phyloP scores from a whole-genome alignment of 2,888 invertebrate species.

The Toxonevra muliebris region DNA sequence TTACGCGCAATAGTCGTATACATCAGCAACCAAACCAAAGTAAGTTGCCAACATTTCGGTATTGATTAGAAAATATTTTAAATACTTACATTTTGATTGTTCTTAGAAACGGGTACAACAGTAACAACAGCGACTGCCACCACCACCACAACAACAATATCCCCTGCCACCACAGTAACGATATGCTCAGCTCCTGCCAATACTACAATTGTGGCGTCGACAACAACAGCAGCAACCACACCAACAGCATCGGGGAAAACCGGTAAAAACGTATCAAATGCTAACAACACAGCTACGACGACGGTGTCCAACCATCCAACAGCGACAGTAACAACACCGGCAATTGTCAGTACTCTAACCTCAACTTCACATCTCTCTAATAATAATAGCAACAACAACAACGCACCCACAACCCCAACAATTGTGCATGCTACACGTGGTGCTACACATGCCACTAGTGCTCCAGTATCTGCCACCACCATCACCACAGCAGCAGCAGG shows the following conservation, averaged over 20 bases:
- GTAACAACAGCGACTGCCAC: neutral
- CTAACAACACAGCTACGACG: conserved; percentile 38
- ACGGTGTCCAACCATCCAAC: conserved; percentile 16
- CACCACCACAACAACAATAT: conserved; percentile 1
- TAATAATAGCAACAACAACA: conserved; percentile 31
- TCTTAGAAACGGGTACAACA: conserved; percentile 13
- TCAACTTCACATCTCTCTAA: conserved; percentile 15
- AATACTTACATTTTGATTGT: neutral
- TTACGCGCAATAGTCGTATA: conserved; percentile 38
- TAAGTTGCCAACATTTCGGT: conserved; percentile 31
- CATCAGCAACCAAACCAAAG: conserved; percentile 38
- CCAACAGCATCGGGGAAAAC: conserved; percentile 31
- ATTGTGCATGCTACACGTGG: conserved; percentile 55
- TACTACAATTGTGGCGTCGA: conserved; percentile 28
- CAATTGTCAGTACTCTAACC: conserved; percentile 13
- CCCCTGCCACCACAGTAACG: conserved; percentile 19
- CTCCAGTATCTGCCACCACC: conserved; percentile 5
- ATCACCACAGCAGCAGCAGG: conserved; percentile 28
- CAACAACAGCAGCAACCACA: conserved; percentile 31
- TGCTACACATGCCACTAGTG: conserved; percentile 27
- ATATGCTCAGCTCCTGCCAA: conserved; percentile 8
- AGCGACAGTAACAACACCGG: conserved; percentile 18
- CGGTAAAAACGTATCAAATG: conserved; percentile 33
- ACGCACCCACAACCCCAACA: conserved; percentile 30
- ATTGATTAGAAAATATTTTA: neutral